Percentiles rank a stretch among this genome's conserved stretches.
These are phyloP conservation scores for Oikopleura dioica DNA, from an alignment of 23 tunicate species.

Conservation along the genomic window DNA sequence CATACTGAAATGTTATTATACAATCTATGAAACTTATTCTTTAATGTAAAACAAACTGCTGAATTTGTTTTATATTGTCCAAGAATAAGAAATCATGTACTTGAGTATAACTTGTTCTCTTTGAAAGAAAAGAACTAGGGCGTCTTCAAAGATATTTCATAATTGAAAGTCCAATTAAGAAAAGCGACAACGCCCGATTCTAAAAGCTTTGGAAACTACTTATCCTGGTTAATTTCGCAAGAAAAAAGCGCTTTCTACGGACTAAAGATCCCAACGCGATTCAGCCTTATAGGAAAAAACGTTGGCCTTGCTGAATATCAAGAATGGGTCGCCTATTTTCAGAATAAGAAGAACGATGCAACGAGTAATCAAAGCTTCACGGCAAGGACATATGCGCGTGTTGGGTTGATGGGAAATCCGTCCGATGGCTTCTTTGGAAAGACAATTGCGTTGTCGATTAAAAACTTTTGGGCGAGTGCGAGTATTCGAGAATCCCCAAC, in stretches of 20 bases:
- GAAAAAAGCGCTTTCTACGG: conserved; percentile 32
- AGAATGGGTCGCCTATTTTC: conserved; percentile 33
- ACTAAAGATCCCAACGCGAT: conserved; percentile 68
- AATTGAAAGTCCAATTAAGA: too few species aligned
- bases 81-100: too few species aligned
- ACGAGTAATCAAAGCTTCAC: conserved; percentile 18
- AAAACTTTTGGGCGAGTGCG: conserved; percentile 74
- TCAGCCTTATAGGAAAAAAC: conserved; percentile 62
- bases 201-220: too few species aligned
- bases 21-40: too few species aligned
- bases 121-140: too few species aligned
- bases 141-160: too few species aligned
- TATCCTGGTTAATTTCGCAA: neutral
- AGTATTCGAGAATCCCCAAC: conserved; percentile 46
- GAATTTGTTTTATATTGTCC: too few species aligned
- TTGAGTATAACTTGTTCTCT: too few species aligned
- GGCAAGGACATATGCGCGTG: conserved; percentile 50
- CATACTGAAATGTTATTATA: too few species aligned
- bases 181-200: too few species aligned
- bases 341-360: conserved; percentile 16
- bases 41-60: too few species aligned
- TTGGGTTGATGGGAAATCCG: conserved; percentile 80
- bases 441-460: conserved; percentile 66
- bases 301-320: conserved; percentile 29
- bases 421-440: conserved; percentile 87